phyloP scores from a whole-genome alignment of 2,888 invertebrate genomes.

The Blera fallax region DNA sequence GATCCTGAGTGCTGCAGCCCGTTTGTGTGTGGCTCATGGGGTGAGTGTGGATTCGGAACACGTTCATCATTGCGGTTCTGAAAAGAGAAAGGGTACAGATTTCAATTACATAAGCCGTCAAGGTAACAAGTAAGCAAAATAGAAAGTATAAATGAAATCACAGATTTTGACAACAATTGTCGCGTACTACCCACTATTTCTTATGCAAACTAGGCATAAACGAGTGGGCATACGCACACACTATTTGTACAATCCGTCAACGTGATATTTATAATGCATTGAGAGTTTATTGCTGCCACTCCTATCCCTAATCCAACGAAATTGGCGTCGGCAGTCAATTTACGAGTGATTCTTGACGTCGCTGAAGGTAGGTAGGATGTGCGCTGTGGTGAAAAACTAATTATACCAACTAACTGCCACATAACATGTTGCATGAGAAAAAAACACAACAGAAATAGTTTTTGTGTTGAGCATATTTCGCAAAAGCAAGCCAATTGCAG shows the following conservation, averaged over 20 bases:
- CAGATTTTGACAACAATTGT: not conserved
- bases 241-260: not conserved
- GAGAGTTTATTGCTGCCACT: conserved; percentile 1
- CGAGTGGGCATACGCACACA: not conserved
- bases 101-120: not conserved
- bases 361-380: not conserved
- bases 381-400: not conserved
- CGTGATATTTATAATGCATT: not conserved
- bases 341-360: not conserved
- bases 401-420: not conserved
- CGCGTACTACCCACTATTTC: not conserved
- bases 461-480: not conserved
- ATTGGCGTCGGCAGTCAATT: conserved; percentile 5
- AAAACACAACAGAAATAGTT: not conserved
- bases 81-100: conserved; percentile 69
- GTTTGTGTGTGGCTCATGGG: conserved; percentile 76
- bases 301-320: not conserved
- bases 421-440: not conserved
- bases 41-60: conserved; percentile 80
- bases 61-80: conserved; percentile 82
- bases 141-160: not conserved
- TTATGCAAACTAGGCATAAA: not conserved
- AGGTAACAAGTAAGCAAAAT: not conserved
- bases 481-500: not conserved
- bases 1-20: conserved; percentile 79